Base-by-base conservation (phyloP, 2,113 vertebrate genomes). In the Alouatta palliata region DNA sequence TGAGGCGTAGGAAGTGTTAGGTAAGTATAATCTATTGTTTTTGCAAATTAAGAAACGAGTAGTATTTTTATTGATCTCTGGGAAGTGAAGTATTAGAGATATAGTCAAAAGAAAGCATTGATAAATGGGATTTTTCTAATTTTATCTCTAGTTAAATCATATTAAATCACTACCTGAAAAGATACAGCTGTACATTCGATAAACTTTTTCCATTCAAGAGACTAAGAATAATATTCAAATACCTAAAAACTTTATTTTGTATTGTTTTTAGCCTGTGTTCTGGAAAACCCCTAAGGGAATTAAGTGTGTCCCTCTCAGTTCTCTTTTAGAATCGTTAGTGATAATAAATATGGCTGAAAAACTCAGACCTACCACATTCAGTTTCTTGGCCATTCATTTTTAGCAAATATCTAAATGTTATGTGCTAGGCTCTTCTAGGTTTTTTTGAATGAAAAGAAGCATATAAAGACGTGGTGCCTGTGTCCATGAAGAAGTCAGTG, bases 201-300 rank as follows among this genome's bases (percentile, higher is more conserved):
- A 45, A 91, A 47, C 5, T 92, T 66, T 88, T 61, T 17, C 16
- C 32, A 54, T 14, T 81, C 7, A 75, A 14, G 45, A 82, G 40
- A 52, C 54, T 70, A 76, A 81, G 64, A 90, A 61, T 68, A 37
- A 37, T 86, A 91, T 54, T 92, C 40, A 89, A 0, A 43, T 92
- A 80, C 70, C 37, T 84, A 35, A 80, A 79, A 30, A 58, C 77
- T 66, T 93, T 68, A 66, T 86, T 96, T 95, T 95, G 35, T 93
- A 52, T 95, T 93, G 10, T 87, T 85, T 35, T 79, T 92, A 76
- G 20, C 25, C 61, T 91, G 9, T 93, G 25, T 91, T 89, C 96
- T 58, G 23, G 52, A 89, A 23, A 94, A 66, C 58, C 73, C 32
- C 19, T 56, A 25, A 6, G 25, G 52, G 9, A 90, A 45, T 82